Base-by-base conservation (phyloP, 2,113 vertebrate genomes). In the Oryzias celebensis region DNA sequence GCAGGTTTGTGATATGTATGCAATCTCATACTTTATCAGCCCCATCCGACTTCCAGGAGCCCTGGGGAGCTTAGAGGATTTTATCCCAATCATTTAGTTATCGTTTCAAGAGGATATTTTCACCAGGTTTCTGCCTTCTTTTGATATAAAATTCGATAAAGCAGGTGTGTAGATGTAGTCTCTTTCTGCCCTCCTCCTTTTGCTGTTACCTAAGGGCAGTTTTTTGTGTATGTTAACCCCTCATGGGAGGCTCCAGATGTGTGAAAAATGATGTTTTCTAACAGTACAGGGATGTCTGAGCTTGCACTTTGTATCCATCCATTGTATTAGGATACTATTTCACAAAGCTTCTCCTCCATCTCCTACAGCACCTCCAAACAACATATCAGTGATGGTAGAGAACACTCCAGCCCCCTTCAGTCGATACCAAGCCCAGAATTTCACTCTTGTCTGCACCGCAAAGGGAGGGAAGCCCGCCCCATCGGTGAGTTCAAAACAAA, bases 351-450 rank as follows among this genome's bases (percentile, higher is more conserved):
- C 63, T 47, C 52, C 20, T 68, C 78, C 83, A 58, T 77, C 54
- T 22, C 65, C 4, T 24, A 28, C 90, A 98, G 96, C 96, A 5
- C 96, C 97, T 50, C 97, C 97, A 0, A 94, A 93, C 8, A 98
- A 96, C 86, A 98, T 98, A 66, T 95, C 96, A 0, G 94, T 98
- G 78, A 82, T 96, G 43, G 95, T 96, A 0, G 95, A 96, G 0
- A 94, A 98, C 81, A 90, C 93, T 0, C 96, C 95, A 0, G 94
- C 96, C 0, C 94, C 94, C 4, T 99, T 98, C 91, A 98, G 95
- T 88, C 95, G 96, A 70, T 98, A 98, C 90, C 95, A 98, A 83
- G 94, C 96, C 0, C 97, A 98, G 92, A 99, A 99, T 90, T 94
- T 99, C 89, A 98, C 97, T 1, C 90, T 99, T 65, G 89, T 97